Evolutionary conservation across 2,797 vertebrate genomes (phyloP), one percentile per base, ranked within the genome.

Genomic region (Labroides dimidiatus): DNA sequence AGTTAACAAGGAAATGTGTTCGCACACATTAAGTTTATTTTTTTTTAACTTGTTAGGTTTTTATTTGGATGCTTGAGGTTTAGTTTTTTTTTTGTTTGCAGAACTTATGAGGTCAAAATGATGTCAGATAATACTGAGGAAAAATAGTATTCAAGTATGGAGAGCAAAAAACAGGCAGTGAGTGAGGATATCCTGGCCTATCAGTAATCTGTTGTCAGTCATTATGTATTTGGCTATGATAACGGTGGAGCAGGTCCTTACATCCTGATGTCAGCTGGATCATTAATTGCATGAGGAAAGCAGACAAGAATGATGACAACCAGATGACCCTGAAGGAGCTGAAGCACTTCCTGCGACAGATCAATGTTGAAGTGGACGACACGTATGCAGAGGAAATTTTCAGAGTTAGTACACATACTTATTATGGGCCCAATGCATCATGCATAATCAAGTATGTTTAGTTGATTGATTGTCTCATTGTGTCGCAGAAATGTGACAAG

Each of bases 251-350:
- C 4, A 50, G 68, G 76, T 90, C 94, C 95, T 98, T 96, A 96
- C 86, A 93, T 93, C 75, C 44, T 11, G 58, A 47, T 10, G 19
- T 73, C 82, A 99, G 98, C 91, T 99, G 98, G 98, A 95, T 99
- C 64, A 95, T 97, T 75, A 93, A 92, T 64, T 98, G 97, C 88
- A 95, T 99, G 87, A 76, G 95, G 11, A 99, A 98, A 84, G 97
- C 96, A 1, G 98, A 99, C 87, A 97, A 97, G 78, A 97, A 99
- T 64, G 88, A 91, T 1, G 98, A 99, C 93, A 97, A 97, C 87
- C 96, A 94, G 89, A 98, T 99, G 97, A 95, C 77, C 61, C 92
- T 99, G 76, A 97, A 98, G 77, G 98, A 99, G 84, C 82, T 99
- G 64, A 97, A 97, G 87, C 75, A 93, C 77, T 99, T 99, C 78